phyloP scores from a whole-genome alignment of 2,113 vertebrate genomes.

The Phyllopteryx taeniolatus region DNA sequence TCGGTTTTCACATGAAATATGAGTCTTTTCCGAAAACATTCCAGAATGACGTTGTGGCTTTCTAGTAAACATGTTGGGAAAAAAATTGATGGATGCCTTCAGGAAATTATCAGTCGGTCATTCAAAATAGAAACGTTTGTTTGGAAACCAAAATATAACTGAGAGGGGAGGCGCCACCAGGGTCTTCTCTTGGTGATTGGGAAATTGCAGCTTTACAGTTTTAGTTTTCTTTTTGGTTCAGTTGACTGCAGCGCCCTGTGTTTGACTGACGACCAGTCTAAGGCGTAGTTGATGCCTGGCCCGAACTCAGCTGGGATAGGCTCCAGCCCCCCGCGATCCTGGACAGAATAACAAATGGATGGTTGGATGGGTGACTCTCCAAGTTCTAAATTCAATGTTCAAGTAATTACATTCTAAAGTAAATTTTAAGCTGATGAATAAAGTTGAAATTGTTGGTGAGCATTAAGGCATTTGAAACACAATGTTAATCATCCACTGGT shows the following conservation, averaged over 20 bases:
- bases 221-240: background rate
- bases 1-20: background rate
- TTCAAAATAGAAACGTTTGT: background rate
- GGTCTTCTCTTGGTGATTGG: background rate
- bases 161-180: background rate
- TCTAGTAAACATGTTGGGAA: background rate
- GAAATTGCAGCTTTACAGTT: conserved; percentile 1
- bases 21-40: background rate
- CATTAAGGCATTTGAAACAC: background rate
- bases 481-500: too few relatives aligned
- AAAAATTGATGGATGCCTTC: background rate
- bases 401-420: background rate
- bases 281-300: background rate
- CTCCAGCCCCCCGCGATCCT: background rate
- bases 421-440: background rate
- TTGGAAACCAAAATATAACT: conserved; percentile 5
- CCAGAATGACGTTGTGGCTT: background rate
- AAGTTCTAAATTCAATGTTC: background rate
- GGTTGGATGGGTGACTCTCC: background rate
- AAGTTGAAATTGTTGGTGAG: background rate
- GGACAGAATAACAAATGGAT: too few relatives aligned
- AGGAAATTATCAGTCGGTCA: background rate
- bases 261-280: background rate
- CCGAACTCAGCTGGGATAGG: background rate
- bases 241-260: background rate